Percentiles rank a stretch among this genome's conserved stretches.
Conservation (phyloP, 2,797 vertebrate species). For the Sebastes oblongus region DNA sequence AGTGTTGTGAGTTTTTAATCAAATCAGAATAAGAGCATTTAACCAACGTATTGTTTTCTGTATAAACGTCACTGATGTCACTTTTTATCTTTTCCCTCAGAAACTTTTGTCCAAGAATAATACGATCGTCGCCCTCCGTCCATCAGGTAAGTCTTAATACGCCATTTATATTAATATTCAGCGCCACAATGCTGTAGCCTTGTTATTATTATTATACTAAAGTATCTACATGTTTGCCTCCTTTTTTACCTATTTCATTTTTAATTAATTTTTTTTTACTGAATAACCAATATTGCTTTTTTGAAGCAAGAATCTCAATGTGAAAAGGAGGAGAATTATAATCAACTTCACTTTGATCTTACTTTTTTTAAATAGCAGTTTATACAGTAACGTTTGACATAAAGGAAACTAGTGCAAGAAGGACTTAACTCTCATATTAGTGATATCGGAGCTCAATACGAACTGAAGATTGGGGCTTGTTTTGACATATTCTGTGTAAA, state of each 20-base stretch:
- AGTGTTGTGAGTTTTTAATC: constrained; percentile 26
- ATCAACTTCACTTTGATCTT: too few species aligned
- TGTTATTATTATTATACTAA: background rate
- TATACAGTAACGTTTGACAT: background rate
- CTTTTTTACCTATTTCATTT: background rate
- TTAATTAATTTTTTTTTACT: too few species aligned
- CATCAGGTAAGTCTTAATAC: constrained; percentile 34
- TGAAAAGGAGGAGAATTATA: too few species aligned
- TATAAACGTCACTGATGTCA: background rate
- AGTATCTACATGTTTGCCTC: background rate
- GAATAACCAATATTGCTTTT: too few species aligned
- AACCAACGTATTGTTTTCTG: background rate
- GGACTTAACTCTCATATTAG: background rate
- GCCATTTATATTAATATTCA: background rate
- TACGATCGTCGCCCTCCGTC: background rate
- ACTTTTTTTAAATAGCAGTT: background rate
- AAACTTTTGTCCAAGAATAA: background rate
- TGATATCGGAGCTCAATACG: background rate
- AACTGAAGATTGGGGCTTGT: background rate
- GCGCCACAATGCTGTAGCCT: background rate
- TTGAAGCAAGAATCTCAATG: too few species aligned
- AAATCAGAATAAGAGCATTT: background rate
- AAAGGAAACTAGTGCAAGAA: background rate
- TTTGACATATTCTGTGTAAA: background rate
- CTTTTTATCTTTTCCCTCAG: background rate